Base-by-base conservation (phyloP, 2,888 invertebrate genomes). In the Blomia tropicalis region DNA sequence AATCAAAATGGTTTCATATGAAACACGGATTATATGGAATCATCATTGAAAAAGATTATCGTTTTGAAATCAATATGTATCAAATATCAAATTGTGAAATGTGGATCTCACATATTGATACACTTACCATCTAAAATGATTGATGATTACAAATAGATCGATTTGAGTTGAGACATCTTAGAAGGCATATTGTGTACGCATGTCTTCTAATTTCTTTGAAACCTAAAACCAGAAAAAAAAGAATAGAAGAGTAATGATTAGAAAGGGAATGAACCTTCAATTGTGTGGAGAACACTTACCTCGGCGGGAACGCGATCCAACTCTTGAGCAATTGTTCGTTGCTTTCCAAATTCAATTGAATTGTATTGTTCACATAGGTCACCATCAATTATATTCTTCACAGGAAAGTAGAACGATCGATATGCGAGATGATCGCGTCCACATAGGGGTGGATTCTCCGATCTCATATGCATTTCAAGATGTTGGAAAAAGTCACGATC, bases 401-500 rank as follows among this genome's bases (percentile, higher is more conserved):
- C 88, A 36, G 98, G 93, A 73, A 88, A 95, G 76, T 96, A 96
- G 71, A 91, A 93, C 65, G 95, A 95, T 70, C 98, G 81, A 76
- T 86, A 99, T 0, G 93, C 90, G 30, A 98, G 79, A 75, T 99
- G 98, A 75, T 99, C 98, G 23, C 98, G 79, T 0, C 98, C 98
- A 76, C 95, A 93, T 0, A 99, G 76, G 0, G 98, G 95, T 0
- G 92, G 81, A 75, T 93, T 87, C 75, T 98, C 96, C 67, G 91
- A 88, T 59, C 98, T 79, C 91, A 99, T 91, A 74, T 99, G 95
- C 96, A 99, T 98, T 75, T 98, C 98, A 66, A 98, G 77, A 76
- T 96, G 93, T 73, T 96, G 95, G 78, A 98, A 98, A 75, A 98
- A 96, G 73, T 98, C 98, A 70, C 92, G 93, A 75, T 98, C 96